These are phyloP conservation scores for Anas capensis DNA, from an alignment of 2,797 vertebrate genomes.

Conservation along the genomic window DNA sequence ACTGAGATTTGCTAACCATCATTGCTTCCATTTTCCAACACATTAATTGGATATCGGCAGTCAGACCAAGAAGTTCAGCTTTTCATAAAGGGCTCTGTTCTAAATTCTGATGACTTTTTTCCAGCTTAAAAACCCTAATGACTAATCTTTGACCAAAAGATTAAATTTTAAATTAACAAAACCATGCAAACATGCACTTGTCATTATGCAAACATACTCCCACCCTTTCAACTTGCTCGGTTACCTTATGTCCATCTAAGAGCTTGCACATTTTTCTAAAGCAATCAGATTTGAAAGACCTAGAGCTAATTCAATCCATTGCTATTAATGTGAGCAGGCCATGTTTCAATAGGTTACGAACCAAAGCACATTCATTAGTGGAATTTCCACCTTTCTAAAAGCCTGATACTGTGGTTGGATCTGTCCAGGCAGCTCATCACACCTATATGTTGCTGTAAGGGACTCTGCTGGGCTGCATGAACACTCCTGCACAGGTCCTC, in stretches of 20 bases:
- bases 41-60: neutral
- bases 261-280: neutral
- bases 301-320: neutral
- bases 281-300: neutral
- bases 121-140: neutral
- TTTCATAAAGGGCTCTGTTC: neutral
- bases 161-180: neutral
- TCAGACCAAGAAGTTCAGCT: slow-evolving; percentile 7
- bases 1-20: neutral
- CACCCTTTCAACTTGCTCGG: neutral
- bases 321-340: neutral
- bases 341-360: neutral
- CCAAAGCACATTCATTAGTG: neutral
- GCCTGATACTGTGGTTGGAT: neutral
- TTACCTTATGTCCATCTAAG: neutral
- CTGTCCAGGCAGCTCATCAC: neutral
- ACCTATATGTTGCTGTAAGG: neutral
- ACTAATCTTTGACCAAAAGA: neutral
- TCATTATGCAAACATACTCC: neutral
- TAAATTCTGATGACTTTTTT: neutral
- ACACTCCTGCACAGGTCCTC: neutral
- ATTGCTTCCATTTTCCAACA: neutral
- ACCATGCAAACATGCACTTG: neutral
- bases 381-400: neutral
- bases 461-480: neutral